A percentile compares a stretch with the other conserved stretches of the same genome.
These are phyloP conservation scores for Litoditis marina DNA, from an alignment of 2,888 invertebrate genomes.

Conservation along the genomic window DNA sequence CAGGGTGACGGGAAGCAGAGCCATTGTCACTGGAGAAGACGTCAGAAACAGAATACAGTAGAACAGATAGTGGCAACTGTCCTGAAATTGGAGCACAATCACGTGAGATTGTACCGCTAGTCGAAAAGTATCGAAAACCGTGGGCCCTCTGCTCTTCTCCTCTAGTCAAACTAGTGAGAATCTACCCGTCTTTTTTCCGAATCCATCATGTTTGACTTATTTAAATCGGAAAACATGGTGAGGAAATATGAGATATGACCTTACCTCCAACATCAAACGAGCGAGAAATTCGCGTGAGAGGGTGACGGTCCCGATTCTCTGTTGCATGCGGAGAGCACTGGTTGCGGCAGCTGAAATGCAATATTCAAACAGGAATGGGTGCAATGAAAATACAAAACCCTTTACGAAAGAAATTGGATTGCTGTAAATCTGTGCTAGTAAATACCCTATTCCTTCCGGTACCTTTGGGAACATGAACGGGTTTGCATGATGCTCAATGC, in stretches of 20 bases:
- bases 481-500: too few relatives aligned
- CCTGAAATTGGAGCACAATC: constrained; percentile 55
- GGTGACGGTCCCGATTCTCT: constrained; percentile 75
- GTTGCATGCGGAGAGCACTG: constrained; percentile 88
- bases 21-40: constrained; percentile 82
- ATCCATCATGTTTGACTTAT: neutral
- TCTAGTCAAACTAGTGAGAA: too few relatives aligned
- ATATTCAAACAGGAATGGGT: too few relatives aligned
- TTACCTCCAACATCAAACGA: constrained; percentile 74
- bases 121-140: constrained; percentile 4
- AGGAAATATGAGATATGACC: too few relatives aligned
- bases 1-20: constrained; percentile 82
- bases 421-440: too few relatives aligned
- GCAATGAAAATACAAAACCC: neutral
- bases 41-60: constrained; percentile 91
- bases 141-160: too few relatives aligned
- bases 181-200: too few relatives aligned
- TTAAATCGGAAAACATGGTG: neutral
- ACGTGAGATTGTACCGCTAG: neutral
- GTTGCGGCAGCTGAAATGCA: constrained; percentile 75
- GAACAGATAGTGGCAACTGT: constrained; percentile 90
- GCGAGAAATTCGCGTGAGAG: constrained; percentile 80
- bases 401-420: neutral
- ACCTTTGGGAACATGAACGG: too few relatives aligned
- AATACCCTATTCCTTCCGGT: too few relatives aligned